Evolutionary conservation across 2,797 vertebrate genomes (phyloP).

Genomic region (Leptatherina wallacei): DNA sequence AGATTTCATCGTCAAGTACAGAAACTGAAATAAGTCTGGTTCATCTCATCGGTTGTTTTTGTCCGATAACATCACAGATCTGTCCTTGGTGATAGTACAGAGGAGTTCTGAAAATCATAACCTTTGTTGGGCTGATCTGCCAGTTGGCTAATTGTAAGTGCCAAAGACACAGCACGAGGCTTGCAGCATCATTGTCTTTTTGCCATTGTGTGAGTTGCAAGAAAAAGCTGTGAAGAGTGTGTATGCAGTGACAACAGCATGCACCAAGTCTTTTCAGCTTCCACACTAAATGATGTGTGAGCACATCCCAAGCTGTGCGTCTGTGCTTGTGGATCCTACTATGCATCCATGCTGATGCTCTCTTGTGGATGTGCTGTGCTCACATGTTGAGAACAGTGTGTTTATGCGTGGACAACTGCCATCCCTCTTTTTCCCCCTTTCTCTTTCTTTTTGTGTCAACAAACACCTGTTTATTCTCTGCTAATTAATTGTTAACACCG

Average conservation of each 20-base stretch:
- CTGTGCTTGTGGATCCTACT: neutral
- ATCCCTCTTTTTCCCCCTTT: constrained; percentile 15
- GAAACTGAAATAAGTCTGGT: constrained; percentile 30
- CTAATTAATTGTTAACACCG: constrained; percentile 80
- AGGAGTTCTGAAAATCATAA: constrained; percentile 54
- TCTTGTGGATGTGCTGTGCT: constrained; percentile 30
- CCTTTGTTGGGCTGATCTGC: constrained; percentile 60
- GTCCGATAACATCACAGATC: constrained; percentile 62
- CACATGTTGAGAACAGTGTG: constrained; percentile 33
- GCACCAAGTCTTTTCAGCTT: constrained; percentile 24
- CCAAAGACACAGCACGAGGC: constrained; percentile 59
- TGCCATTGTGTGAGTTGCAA: constrained; percentile 44
- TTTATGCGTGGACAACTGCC: constrained; percentile 38
- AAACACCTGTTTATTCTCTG: constrained; percentile 74
- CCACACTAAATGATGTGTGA: constrained; percentile 6
- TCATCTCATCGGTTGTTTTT: constrained; percentile 46
- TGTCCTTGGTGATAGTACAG: constrained; percentile 61
- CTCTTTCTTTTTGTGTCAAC: constrained; percentile 48
- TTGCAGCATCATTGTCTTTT: constrained; percentile 55
- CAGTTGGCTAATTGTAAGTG: constrained; percentile 68
- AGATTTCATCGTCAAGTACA: constrained; percentile 69
- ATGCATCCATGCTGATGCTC: neutral
- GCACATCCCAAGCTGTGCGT: neutral
- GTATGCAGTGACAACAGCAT: constrained; percentile 10
- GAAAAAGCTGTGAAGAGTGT: constrained; percentile 40